Evolutionary conservation across 2,888 invertebrate genomes (phyloP), one percentile per base, ranked within the genome.

Genomic region (Scelioninae gen. 2): DNA sequence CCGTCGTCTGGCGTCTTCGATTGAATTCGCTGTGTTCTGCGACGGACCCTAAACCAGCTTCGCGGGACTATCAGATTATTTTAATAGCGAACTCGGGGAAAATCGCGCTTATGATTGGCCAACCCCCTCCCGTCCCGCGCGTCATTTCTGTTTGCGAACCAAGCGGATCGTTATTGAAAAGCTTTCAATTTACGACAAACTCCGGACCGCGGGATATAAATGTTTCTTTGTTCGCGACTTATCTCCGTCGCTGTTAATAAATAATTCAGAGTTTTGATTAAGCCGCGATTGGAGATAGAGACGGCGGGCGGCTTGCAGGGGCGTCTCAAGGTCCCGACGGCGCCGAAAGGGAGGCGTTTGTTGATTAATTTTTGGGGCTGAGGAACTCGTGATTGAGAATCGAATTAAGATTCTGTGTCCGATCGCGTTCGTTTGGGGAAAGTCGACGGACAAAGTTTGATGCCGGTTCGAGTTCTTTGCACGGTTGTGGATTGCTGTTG

Each of bases 51-150:
- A 41, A 60, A 45, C 41, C 63, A 16, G 43, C 43, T 45, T 41
- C 33, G 41, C 43, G 31, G 33, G 74, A 74, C 76, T 70, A 78
- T 78, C 75, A 52, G 75, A 76, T 78, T 74, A 78, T 78, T 78
- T 76, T 70, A 75, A 77, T 67, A 75, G 72, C 63, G 9, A 31
- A 7, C 31, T 1, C 4, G 61, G 50, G 53, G n/a, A 22, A 43
- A 57, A 67, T 53, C 43, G 50, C 50, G 68, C 73, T 77, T 74
- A 72, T 76, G 75, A 77, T 76, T 74, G 74, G 75, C 65, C 35
- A 64, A 0, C n/a, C 33, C 31, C 39, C 37, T 2, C 33, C 9
- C 6, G 25, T 22, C 31, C 10, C 13, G 3, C 4, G 9, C 35
- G 19, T 16, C 2, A 2, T 11, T 35, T 35, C 1, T 35, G 35